Conservation (phyloP, 2,113 vertebrate genomes). For the mouse (Mus musculus) region GRCm39 chr8:8701501-8702000, state of each 20-base stretch:
- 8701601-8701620: background rate
- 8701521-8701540: background rate
- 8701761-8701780: background rate
- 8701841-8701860: background rate
- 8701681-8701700: background rate
- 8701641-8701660: background rate
- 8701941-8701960: background rate
- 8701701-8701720: background rate
- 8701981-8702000: background rate
- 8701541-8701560: background rate
- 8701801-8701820: background rate
- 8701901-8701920: background rate
- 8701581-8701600: background rate
- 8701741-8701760: background rate
- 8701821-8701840: background rate
- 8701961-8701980: background rate
- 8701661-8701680: background rate
- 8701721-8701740: background rate
- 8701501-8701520: background rate
- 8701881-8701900: background rate
- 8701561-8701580: background rate
- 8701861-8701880: rapidly evolving
- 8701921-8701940: background rate
- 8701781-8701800: background rate
- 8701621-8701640: background rate